A percentile compares a stretch with the other conserved stretches of the same genome.
Conservation (phyloP, 1,140 invertebrate genomes). For the Glossosoma conforme region DNA sequence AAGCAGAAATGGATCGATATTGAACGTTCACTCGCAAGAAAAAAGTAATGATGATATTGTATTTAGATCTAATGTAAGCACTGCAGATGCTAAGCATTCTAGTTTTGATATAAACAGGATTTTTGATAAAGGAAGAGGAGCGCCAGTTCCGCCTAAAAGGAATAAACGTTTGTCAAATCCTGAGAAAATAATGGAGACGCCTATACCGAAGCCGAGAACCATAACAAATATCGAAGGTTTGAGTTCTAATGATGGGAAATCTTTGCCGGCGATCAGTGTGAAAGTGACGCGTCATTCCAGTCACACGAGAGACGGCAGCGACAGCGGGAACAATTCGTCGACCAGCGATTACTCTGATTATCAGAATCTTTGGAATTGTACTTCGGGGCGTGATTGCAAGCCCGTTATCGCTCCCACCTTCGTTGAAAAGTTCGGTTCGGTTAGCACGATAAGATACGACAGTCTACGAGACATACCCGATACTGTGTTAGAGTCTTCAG, state of each 20-base stretch:
- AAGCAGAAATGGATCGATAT: constrained; percentile 19
- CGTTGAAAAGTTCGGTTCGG: constrained; percentile 25
- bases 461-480: constrained; percentile 23
- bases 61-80: background rate
- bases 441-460: constrained; percentile 29
- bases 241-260: too few species aligned
- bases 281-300: constrained; percentile 1
- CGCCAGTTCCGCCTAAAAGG: constrained; percentile 37
- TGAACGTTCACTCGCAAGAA: constrained; percentile 27
- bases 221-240: constrained; percentile 18
- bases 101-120: constrained; percentile 35
- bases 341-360: constrained; percentile 25
- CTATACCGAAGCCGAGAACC: constrained; percentile 16
- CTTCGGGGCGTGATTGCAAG: constrained; percentile 19
- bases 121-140: constrained; percentile 34
- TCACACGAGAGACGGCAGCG: constrained; percentile 15
- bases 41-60: constrained; percentile 16
- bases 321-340: constrained; percentile 28
- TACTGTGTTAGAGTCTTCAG: constrained; percentile 12
- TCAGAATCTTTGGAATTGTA: constrained; percentile 29
- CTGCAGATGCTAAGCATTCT: constrained; percentile 33
- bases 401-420: constrained; percentile 11
- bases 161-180: constrained; percentile 23
- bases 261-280: constrained; percentile 6
- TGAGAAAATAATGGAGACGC: constrained; percentile 8